A percentile compares a stretch with the other conserved stretches of the same genome.
These are phyloP conservation scores for Allobates femoralis DNA, from an alignment of 2,797 vertebrate genomes.

Conservation along the genomic window DNA sequence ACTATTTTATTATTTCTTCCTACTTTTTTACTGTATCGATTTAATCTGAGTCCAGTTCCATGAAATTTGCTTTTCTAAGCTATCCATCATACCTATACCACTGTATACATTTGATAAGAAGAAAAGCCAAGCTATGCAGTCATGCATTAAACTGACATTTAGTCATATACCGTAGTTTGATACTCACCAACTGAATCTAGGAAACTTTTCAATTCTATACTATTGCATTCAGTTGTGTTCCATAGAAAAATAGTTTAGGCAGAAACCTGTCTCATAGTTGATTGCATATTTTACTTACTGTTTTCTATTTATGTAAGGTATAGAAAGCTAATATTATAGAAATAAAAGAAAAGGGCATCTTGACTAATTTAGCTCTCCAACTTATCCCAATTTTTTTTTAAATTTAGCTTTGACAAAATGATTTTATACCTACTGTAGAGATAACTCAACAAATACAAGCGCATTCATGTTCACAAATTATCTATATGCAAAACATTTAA, in stretches of 20 bases:
- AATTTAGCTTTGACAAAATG: no score
- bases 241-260: not conserved
- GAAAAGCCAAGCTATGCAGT: conserved; percentile 44
- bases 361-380: not conserved
- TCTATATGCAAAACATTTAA: no score
- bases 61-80: conserved; percentile 61
- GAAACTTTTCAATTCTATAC: conserved; percentile 6
- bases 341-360: not conserved
- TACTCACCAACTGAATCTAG: conserved; percentile 29
- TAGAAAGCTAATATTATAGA: not conserved
- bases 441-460: no score
- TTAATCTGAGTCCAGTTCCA: conserved; percentile 58
- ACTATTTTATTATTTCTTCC: conserved; percentile 34
- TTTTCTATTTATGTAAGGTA: not conserved
- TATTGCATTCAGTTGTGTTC: not conserved
- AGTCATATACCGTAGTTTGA: conserved; percentile 38
- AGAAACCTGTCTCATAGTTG: not conserved
- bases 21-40: conserved; percentile 38
- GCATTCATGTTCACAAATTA: no score
- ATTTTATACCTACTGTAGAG: no score
- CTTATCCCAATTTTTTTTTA: no score
- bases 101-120: conserved; percentile 57
- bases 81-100: conserved; percentile 59
- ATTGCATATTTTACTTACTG: not conserved
- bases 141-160: conserved; percentile 55